phyloP scores from a whole-genome alignment of 1,140 invertebrate species.

The Dendroctonus valens region DNA sequence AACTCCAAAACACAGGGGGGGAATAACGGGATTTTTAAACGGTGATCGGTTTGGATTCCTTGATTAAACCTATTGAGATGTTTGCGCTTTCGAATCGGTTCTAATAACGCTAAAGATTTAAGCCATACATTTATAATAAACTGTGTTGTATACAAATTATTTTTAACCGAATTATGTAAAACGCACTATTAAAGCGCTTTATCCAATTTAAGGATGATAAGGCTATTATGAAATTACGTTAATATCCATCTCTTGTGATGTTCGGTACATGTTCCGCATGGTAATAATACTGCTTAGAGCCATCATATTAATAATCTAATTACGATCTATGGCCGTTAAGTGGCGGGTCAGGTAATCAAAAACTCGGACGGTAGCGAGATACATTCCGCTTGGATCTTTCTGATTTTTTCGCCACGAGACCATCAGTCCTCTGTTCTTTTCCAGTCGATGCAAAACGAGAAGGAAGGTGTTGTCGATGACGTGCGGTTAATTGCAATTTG shows the following conservation, averaged over 20 bases:
- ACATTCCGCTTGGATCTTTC: conserved; percentile 11
- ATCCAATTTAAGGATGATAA: conserved; percentile 36
- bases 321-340: conserved; percentile 42
- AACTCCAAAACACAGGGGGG: no score
- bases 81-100: no score
- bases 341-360: conserved; percentile 43
- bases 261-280: conserved; percentile 38
- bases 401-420: conserved; percentile 28
- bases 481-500: conserved; percentile 41
- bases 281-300: conserved; percentile 33
- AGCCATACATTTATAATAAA: conserved; percentile 1
- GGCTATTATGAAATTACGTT: conserved; percentile 35
- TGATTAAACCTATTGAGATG: no score
- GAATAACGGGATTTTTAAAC: no score
- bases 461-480: conserved; percentile 31
- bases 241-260: conserved; percentile 30
- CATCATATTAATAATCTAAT: conserved; percentile 47
- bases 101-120: no score
- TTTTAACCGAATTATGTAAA: conserved; percentile 33
- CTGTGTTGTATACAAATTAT: conserved; percentile 19
- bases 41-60: no score
- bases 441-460: conserved; percentile 9
- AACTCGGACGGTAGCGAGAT: conserved; percentile 44
- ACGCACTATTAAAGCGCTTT: conserved; percentile 27
- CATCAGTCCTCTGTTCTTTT: conserved; percentile 16